Base-by-base conservation (phyloP, 2,113 vertebrate species). In the Oncorhynchus gorbuscha region DNA sequence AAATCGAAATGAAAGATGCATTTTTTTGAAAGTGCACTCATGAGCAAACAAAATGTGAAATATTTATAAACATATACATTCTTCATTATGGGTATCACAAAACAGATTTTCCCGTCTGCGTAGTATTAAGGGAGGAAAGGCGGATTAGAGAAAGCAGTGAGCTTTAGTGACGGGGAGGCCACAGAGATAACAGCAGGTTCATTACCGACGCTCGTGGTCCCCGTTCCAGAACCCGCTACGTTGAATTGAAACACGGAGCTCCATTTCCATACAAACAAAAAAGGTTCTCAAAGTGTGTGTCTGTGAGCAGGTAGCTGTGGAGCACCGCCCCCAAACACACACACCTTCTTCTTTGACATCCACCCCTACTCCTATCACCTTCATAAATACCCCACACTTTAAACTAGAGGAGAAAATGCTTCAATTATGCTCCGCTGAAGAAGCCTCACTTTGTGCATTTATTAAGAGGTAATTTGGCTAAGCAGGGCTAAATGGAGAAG, bases 381-480 rank as follows among this genome's bases (percentile, higher is more conserved):
- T 85, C 80, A 85, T 81, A 85, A 80, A 87, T 83, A 80, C 79
- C 72, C 59, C 76, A 73, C 79, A 84, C 80, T 84, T 79, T 80
- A 85, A 82, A 45, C 39, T 12, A 12, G 9, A 45, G 9, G 39
- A 9, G 39, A 45, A 45, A 45, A 45, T 9, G 39, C 9, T 3
- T 45, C 39, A 45, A 83, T 88, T 86, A 84, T 79, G 71, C 76
- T 73, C 64, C 66, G 55, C 32, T 39, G 69, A 70, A 69, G 79
- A 80, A 76, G 73, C 72, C 66, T 82, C 80, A 74, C 74, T 76
- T 73, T 75, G 79, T 76, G 78, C 73, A 80, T 81, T 83, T 86
- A 81, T 86, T 86, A 86, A 84, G 86, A 78, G 80, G 78, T 85
- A 69, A 77, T 86, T 88, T 83, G 74, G 76, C 82, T 82, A 85